phyloP scores from a whole-genome alignment of 2,113 vertebrate species.

The Baryphthengus martii region DNA sequence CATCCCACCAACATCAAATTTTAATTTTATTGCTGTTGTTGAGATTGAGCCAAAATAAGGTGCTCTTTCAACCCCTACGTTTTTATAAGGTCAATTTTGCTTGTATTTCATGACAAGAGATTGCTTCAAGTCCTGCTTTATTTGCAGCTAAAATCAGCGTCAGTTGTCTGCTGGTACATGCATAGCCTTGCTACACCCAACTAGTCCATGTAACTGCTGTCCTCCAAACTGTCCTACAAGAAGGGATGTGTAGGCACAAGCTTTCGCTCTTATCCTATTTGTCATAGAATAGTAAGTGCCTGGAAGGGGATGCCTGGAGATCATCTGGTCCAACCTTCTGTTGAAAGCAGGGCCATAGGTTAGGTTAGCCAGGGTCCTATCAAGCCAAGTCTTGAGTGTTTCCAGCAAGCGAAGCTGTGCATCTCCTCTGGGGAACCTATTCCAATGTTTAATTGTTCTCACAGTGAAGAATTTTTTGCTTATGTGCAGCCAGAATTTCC shows the following conservation, averaged over 20 bases:
- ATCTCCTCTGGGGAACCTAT: not conserved
- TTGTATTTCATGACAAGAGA: not conserved
- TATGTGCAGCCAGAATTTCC: not conserved
- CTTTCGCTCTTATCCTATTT: not conserved
- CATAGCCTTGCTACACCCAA: not conserved
- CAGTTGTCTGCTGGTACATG: not conserved
- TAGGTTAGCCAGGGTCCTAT: not conserved
- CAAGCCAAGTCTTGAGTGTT: not conserved
- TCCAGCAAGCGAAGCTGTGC: not conserved
- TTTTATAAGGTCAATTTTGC: not conserved
- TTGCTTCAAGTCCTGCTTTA: not conserved
- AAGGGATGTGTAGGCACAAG: not conserved
- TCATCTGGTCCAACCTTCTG: not conserved
- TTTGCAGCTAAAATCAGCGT: not conserved
- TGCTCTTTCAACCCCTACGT: not conserved
- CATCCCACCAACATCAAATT: not conserved
- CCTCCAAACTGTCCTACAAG: not conserved
- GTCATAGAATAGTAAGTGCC: not conserved
- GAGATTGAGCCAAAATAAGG: not conserved
- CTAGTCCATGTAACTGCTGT: not conserved
- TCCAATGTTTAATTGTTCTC: not conserved
- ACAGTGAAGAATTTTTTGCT: not conserved
- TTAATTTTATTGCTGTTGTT: not conserved
- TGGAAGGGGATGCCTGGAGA: not conserved
- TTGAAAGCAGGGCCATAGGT: not conserved